Base-by-base conservation (phyloP, 1,140 invertebrate species). In the Campoletis sonorensis region DNA sequence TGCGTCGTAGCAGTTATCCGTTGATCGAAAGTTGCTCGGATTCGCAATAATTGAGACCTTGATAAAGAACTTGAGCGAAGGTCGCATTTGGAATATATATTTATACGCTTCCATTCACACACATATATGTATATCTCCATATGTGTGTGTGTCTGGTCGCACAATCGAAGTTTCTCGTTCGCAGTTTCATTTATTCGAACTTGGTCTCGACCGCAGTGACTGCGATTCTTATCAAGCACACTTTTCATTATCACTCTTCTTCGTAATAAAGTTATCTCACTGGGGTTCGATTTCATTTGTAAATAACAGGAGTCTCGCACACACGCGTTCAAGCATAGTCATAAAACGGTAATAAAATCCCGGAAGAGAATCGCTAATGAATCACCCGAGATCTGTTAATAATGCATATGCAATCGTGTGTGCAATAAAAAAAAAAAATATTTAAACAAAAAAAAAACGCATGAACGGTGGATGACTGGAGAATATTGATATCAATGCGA, bases 31-130 rank as follows among this genome's bases (percentile, higher is more conserved):
- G 40, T 45, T 70, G 7, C 2, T n/a, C 27, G 13, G 67, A 37
- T 70, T 70, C 30, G 67, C 30, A 70, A 70, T 70, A n/a, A 15
- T 70, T 30, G 67, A 70, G 67, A 33, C 67, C 67, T 70, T 70
- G 67, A 70, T 70, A 70, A 15, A 70, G 67, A 70, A 70, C 30
- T 33, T 70, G 67, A 70, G 30, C 30, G 67, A 70, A 70, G 67
- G 67, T 70, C 27, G 30, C 7, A 70, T 33, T 30, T 15, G 33
- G 67, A 67, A 15, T 23, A 27, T 67, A 58, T 58, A 58, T 58
- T 1, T n/a, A n/a, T 58, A 8, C 61, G 54, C 18, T 58, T 58
- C 18, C 40, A 37, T 54, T 4, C 51, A 21, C 51, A 23, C 1
- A 58, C 0, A 58, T 23, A 23, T 7, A n/a, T 4, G 49, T 16